phyloP scores from a whole-genome alignment of 1,140 invertebrate genomes.

The Venturia canescens region DNA sequence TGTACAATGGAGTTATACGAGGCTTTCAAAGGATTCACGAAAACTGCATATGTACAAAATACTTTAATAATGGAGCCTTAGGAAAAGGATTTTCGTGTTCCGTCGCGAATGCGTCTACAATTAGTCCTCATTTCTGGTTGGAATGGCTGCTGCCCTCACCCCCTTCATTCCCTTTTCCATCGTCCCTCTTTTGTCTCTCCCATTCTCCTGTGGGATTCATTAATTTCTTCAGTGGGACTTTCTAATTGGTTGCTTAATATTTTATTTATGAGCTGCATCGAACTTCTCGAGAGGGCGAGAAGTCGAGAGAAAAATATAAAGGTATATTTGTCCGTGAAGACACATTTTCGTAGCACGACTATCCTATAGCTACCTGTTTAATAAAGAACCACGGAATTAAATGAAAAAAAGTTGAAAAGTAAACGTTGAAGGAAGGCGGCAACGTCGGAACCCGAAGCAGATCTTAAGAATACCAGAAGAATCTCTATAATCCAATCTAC shows the following conservation, averaged over 20 bases:
- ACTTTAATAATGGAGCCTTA: constrained; percentile 34
- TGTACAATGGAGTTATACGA: too few relatives aligned
- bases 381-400: constrained; percentile 14
- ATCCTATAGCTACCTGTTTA: constrained; percentile 21
- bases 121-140: neutral
- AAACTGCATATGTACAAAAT: constrained; percentile 23
- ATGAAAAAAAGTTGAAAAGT: constrained; percentile 15
- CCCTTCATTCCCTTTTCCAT: neutral
- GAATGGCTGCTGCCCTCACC: neutral
- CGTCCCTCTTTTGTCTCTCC: neutral
- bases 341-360: neutral
- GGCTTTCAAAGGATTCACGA: too few relatives aligned
- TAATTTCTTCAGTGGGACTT: constrained; percentile 62
- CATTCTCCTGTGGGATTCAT: constrained; percentile 56
- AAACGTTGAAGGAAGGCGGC: neutral
- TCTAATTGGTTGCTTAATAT: constrained; percentile 68
- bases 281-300: constrained; percentile 46
- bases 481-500: constrained; percentile 21
- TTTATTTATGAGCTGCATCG: constrained; percentile 66
- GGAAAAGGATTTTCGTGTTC: neutral
- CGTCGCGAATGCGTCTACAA: constrained; percentile 1
- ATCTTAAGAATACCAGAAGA: neutral
- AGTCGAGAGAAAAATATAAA: neutral
- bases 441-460: constrained; percentile 7
- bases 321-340: neutral